Evolutionary conservation across 1,140 invertebrate genomes (phyloP), one percentile per base, ranked within the genome.

Genomic region (Elysia chlorotica): DNA sequence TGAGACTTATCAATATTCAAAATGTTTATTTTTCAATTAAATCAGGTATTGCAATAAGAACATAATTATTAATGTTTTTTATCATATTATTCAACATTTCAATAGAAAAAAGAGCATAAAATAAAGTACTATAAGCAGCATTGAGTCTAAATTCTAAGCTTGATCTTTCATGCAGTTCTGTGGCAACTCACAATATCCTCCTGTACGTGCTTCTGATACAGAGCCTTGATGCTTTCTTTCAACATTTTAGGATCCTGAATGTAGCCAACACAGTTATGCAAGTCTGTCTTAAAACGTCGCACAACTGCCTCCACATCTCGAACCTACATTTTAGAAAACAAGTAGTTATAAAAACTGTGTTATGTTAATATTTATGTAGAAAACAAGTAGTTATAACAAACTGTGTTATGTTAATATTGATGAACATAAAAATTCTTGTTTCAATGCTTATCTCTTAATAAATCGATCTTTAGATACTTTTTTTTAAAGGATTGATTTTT

Each of bases 181-280:
- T 14, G 25, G 10, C n/a, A 36, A 83, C 86, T 87, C 80, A 88
- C 87, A 76, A 87, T 86, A 74, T 88, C 87, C 70, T 88, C 87
- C 73, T 87, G 86, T 1, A 88, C 93, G 80, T 95, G 94, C 80
- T 92, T 93, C 65, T 92, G 91, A 83, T 94, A 93, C 74, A 94
- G 87, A 21, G 90, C 92, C 82, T 91, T 93, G 1, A 96, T 91
- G n/a, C 89, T 90, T n/a, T 90, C 89, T 87, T 94, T 95, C 1
- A 97, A 86, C 65, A 92, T 91, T 25, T 90, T 90, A 0, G 93
- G 91, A 74, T 95, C 91, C 85, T 95, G 92, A 30, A 95, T 91
- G 33, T 92, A 90, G 0, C 90, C 91, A 4, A 93, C 92, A 78
- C 92, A 91, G 72, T 92, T 90, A 76, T 93, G 91, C 36, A 96